Percentiles rank a stretch among this genome's conserved stretches.
Evolutionary conservation across 2,113 vertebrate species (phyloP).

Genomic region (Strix uralensis): DNA sequence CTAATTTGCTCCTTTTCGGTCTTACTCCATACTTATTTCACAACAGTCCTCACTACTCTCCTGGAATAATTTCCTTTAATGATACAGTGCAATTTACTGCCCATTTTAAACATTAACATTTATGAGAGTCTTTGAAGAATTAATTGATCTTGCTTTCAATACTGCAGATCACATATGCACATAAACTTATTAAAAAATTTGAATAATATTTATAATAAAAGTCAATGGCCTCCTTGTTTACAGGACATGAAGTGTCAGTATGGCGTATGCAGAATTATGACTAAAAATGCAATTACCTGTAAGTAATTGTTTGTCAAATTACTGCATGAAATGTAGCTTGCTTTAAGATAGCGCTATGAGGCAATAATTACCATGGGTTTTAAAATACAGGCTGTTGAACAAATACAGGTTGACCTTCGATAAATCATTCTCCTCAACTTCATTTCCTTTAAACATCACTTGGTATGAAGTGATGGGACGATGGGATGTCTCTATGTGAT

Average conservation of each 20-base stretch:
- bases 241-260: neutral
- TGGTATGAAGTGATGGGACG: neutral
- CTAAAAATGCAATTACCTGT: conserved; percentile 23
- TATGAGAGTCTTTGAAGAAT: conserved; percentile 29
- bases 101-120: conserved; percentile 48
- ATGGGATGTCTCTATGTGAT: neutral
- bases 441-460: conserved; percentile 19
- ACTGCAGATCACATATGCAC: neutral
- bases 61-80: conserved; percentile 42
- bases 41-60: neutral
- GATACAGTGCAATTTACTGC: neutral
- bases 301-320: conserved; percentile 35
- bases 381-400: neutral
- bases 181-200: conserved; percentile 25
- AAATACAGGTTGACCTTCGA: conserved; percentile 16
- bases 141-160: conserved; percentile 37
- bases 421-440: neutral
- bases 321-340: neutral
- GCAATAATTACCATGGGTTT: neutral
- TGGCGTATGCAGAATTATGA: neutral
- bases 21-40: conserved; percentile 1
- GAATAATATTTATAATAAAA: conserved; percentile 8
- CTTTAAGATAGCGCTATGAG: neutral
- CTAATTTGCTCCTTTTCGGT: conserved; percentile 13
- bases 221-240: conserved; percentile 14